These are phyloP conservation scores for Ormyrus thymus DNA, from an alignment of 2,888 invertebrate genomes.

Conservation along the genomic window DNA sequence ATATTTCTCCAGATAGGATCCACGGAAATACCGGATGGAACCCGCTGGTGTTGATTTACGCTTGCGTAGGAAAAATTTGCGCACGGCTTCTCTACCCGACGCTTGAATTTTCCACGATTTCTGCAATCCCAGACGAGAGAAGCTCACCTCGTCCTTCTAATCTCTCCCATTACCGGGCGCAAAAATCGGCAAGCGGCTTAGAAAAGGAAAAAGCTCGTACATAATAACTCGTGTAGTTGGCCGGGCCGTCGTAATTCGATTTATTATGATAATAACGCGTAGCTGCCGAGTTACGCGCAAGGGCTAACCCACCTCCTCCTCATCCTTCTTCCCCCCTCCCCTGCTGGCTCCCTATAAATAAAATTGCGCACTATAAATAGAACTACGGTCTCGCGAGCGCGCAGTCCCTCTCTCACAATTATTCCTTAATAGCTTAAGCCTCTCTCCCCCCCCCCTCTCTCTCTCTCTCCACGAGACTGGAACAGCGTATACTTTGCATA, in stretches of 20 bases:
- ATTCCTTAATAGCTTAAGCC: conserved; percentile 61
- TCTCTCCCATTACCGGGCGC: no score
- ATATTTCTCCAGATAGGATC: background rate
- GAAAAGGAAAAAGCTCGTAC: no score
- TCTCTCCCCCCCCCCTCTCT: background rate
- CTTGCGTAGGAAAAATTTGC: background rate
- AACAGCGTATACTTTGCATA: conserved; percentile 62
- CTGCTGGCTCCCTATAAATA: conserved; percentile 32
- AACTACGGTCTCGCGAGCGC: conserved; percentile 24
- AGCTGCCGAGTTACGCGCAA: conserved; percentile 28
- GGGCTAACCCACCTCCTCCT: conserved; percentile 18
- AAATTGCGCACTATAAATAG: conserved; percentile 59
- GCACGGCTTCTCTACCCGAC: no score
- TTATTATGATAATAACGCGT: conserved; percentile 38
- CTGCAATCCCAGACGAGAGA: no score
- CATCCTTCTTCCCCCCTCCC: conserved; percentile 13
- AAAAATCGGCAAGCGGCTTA: no score
- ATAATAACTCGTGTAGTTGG: conserved; percentile 4
- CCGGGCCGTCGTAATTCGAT: conserved; percentile 31
- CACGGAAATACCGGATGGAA: conserved; percentile 17
- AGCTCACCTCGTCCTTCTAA: no score
- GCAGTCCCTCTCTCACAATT: conserved; percentile 54
- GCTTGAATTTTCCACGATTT: no score
- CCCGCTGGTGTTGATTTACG: conserved; percentile 16
- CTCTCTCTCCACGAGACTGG: conserved; percentile 57